phyloP scores from a whole-genome alignment of 92 coral and sea anemone genomes.

The Porites cylindrica region DNA sequence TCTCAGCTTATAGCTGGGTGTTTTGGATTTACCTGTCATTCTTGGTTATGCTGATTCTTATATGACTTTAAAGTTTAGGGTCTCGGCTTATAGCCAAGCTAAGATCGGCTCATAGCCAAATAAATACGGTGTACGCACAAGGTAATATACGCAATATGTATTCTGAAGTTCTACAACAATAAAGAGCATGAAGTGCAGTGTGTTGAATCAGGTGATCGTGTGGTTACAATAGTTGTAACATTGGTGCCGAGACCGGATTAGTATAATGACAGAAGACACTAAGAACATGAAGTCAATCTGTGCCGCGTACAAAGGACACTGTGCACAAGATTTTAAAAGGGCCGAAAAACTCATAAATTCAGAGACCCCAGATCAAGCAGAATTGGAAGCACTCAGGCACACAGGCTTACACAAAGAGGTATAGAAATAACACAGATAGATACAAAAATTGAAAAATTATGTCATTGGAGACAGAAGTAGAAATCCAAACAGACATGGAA shows the following conservation, averaged over 20 bases:
- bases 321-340: too few species aligned
- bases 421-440: constrained; percentile 19
- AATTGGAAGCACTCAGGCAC: constrained; percentile 12
- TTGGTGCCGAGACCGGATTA: not conserved
- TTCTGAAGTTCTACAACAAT: not conserved
- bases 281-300: too few species aligned
- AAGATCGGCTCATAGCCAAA: too few species aligned
- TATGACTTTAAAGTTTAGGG: too few species aligned
- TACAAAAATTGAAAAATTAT: too few species aligned
- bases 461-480: constrained; percentile 15
- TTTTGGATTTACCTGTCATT: too few species aligned
- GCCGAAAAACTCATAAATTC: not conserved
- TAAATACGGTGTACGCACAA: too few species aligned
- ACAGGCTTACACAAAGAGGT: constrained; percentile 29
- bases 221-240: not conserved
- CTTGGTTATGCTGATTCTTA: too few species aligned
- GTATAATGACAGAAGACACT: not conserved
- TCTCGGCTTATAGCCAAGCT: too few species aligned
- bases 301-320: too few species aligned
- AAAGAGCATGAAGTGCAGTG: not conserved
- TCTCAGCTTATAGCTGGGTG: too few species aligned
- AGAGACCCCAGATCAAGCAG: constrained; percentile 18
- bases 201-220: not conserved
- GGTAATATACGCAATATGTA: not conserved
- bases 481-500: constrained; percentile 45